A percentile compares a stretch with the other conserved stretches of the same genome.
phyloP scores from a whole-genome alignment of 2,888 invertebrate species.

The Odiellus spinosus region DNA sequence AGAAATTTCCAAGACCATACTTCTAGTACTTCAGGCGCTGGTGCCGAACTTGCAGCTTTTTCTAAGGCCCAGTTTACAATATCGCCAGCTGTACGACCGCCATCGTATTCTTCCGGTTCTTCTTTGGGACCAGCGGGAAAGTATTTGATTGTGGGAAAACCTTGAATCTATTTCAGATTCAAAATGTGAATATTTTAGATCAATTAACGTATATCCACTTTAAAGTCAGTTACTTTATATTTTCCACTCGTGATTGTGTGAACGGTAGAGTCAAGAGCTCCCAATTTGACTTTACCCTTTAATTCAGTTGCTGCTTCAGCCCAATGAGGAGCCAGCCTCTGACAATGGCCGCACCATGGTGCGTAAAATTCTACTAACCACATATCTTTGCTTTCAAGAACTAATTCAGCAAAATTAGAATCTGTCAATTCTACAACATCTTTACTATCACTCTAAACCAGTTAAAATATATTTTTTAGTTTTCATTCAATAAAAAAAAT shows the following conservation, averaged over 20 bases:
- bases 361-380: conserved; percentile 98
- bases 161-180: conserved; percentile 43
- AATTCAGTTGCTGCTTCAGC: conserved; percentile 81
- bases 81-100: conserved; percentile 73
- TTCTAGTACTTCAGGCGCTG: conserved; percentile 74
- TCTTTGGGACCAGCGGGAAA: conserved; percentile 52
- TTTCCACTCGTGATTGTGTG: conserved; percentile 63
- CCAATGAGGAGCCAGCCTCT: conserved; percentile 92
- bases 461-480: too few relatives aligned
- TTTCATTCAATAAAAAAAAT: too few relatives aligned
- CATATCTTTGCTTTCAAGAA: conserved; percentile 79
- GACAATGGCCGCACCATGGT: conserved; percentile 78
- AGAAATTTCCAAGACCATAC: too few relatives aligned
- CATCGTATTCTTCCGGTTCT: conserved; percentile 62
- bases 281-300: conserved; percentile 85
- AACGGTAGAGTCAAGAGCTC: conserved; percentile 89
- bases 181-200: conserved; percentile 4
- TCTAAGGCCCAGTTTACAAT: conserved; percentile 81
- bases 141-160: conserved; percentile 92
- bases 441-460: conserved; percentile 23
- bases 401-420: conserved; percentile 80
- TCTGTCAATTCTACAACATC: conserved; percentile 88
- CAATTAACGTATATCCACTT: neutral
- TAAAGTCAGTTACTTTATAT: conserved; percentile 43
- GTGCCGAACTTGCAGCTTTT: conserved; percentile 70